phyloP scores from a whole-genome alignment of 2,113 vertebrate genomes.

The Tautogolabrus adspersus region DNA sequence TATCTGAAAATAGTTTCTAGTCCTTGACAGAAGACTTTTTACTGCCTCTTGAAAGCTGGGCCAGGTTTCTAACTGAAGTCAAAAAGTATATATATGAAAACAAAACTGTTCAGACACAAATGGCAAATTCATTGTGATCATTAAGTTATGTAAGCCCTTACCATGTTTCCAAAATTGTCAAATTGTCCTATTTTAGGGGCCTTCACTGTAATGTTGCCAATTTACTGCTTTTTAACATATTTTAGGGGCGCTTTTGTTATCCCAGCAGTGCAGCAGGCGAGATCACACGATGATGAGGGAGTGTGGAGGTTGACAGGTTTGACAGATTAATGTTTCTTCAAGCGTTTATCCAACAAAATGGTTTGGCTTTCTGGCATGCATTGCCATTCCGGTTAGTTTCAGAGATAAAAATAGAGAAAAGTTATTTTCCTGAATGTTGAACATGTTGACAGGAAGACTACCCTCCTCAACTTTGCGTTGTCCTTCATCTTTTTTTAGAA shows the following conservation, averaged over 20 bases:
- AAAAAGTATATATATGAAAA: slow-evolving; percentile 14
- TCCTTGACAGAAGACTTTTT: not conserved
- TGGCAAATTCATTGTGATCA: slow-evolving; percentile 17
- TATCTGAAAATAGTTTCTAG: not conserved
- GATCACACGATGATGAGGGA: slow-evolving; percentile 26
- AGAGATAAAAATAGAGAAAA: slow-evolving; percentile 56
- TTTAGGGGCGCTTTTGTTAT: slow-evolving; percentile 43
- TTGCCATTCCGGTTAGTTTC: slow-evolving; percentile 47
- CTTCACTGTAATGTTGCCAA: slow-evolving; percentile 16
- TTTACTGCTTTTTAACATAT: slow-evolving; percentile 5
- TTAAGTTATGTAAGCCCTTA: slow-evolving; percentile 21
- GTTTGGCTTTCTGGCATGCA: not conserved
- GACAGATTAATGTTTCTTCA: slow-evolving; percentile 52
- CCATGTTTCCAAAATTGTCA: slow-evolving; percentile 4
- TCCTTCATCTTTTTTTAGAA: slow-evolving; percentile 13
- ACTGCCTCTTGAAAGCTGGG: not conserved
- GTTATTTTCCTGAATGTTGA: slow-evolving; percentile 13
- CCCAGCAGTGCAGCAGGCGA: slow-evolving; percentile 36
- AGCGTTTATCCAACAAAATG: slow-evolving; percentile 22
- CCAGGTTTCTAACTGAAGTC: not conserved
- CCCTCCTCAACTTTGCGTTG: not conserved
- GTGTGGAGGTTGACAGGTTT: slow-evolving; percentile 23
- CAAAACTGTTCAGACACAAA: slow-evolving; percentile 31
- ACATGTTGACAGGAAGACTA: not conserved
- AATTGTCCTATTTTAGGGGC: slow-evolving; percentile 14